Evolutionary conservation across 1,140 invertebrate genomes (phyloP), one percentile per base, ranked within the genome.

Genomic region (Drosophila novamexicana): DNA sequence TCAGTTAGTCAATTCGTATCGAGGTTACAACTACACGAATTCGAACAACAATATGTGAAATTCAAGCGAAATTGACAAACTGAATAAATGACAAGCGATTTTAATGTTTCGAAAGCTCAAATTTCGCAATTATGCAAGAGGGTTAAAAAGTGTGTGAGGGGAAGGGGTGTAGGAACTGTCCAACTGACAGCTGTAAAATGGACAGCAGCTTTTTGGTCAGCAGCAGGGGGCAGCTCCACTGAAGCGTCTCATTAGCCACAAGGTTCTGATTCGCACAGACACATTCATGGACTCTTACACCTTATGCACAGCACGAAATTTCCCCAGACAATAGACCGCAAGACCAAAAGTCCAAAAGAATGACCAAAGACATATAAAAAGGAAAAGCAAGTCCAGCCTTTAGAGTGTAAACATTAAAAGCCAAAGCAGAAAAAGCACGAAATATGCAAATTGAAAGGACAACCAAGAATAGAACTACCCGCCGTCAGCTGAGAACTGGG

Each of bases 391-490:
- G n/a, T 18, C 36, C 29, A 50, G 22, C 45, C 57, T 53, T 58
- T 34, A 52, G 57, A 81, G 74, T 77, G 77, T 77, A 85, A 85
- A 81, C 77, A 85, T 75, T 85, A 68, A 77, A 77, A 64, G 57
- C 54, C 53, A 58, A 42, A 61, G 70, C 65, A 80, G 64, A 75
- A 50, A 57, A 44, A 44, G 53, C 61, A 52, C 34, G 29, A 69
- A 86, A 86, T 85, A 85, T 85, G 81, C 74, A 85, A 85, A 85
- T 85, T 85, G 81, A 78, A 85, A 75, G 81, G 81, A 81, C 66
- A 72, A 36, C 47, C 66, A 62, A 57, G 47, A 61, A 45, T 36
- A 37, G 34, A 52, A 10, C n/a, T 7, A 44, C 22, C 14, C 12
- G 57, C 9, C 34, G 39, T 16, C 37, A 37, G 39, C 34, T 56